Percentiles rank a stretch among this genome's conserved stretches.
These are phyloP conservation scores for Acanthopleura granulata DNA, from an alignment of 2,888 invertebrate species.

Conservation along the genomic window DNA sequence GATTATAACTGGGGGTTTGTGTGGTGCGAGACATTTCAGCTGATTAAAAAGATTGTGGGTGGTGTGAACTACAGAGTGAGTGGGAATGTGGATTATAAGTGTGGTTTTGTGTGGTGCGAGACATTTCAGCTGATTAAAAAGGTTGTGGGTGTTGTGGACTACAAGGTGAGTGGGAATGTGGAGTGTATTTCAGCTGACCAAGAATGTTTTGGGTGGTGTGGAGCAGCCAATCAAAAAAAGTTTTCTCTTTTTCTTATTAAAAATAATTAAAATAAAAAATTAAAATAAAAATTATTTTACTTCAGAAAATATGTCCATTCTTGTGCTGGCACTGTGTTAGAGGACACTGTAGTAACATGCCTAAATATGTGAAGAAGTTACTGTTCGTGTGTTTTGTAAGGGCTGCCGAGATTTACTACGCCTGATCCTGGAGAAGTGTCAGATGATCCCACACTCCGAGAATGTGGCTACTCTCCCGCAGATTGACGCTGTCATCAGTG, in stretches of 20 bases:
- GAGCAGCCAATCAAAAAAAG: too few relatives aligned
- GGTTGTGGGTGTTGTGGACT: constrained; percentile 92
- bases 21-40: constrained; percentile 89
- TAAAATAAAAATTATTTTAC: too few relatives aligned
- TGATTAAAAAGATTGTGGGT: constrained; percentile 87
- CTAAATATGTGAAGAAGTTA: too few relatives aligned
- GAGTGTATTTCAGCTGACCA: constrained; percentile 84
- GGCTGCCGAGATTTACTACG: constrained; percentile 70
- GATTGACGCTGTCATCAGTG: constrained; percentile 82
- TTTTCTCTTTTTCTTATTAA: too few relatives aligned
- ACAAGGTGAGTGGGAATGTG: constrained; percentile 77
- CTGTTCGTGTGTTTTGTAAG: constrained; percentile 41
- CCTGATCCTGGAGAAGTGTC: constrained; percentile 83
- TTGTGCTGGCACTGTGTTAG: too few relatives aligned
- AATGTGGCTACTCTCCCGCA: constrained; percentile 87
- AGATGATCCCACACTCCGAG: constrained; percentile 82
- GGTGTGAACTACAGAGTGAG: constrained; percentile 92
- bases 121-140: constrained; percentile 86
- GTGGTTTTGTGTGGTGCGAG: constrained; percentile 90
- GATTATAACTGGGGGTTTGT: constrained; percentile 84
- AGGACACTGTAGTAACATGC: too few relatives aligned
- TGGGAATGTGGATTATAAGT: constrained; percentile 83
- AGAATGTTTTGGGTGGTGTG: constrained; percentile 83
- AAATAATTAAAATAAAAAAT: too few relatives aligned
- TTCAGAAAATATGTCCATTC: too few relatives aligned